phyloP scores from a whole-genome alignment of 2,888 invertebrate species.

The Seira ritae region DNA sequence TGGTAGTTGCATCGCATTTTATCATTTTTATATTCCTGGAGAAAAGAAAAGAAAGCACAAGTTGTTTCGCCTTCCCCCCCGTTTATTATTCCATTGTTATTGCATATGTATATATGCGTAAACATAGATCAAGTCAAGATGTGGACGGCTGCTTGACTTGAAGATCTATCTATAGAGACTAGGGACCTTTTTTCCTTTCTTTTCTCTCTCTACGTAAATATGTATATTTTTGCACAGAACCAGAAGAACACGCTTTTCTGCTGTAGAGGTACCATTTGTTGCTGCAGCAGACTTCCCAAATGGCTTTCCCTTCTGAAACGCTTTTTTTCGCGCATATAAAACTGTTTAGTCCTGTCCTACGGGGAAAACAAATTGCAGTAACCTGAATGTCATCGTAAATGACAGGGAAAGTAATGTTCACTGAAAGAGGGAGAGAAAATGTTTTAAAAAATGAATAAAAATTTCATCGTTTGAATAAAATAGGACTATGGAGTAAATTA shows the following conservation, averaged over 20 bases:
- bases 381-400: conserved; percentile 47
- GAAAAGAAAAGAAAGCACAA: not conserved
- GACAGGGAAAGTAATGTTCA: conserved; percentile 17
- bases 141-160: not conserved
- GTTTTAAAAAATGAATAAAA: conserved; percentile 6
- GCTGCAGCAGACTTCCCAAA: conserved; percentile 53
- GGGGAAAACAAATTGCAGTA: conserved; percentile 55
- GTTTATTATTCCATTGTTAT: conserved; percentile 38
- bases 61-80: not conserved
- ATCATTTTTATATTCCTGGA: not conserved
- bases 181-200: no score
- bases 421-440: not conserved
- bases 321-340: not conserved
- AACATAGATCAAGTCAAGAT: conserved; percentile 32
- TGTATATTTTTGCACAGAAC: not conserved
- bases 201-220: not conserved
- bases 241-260: not conserved
- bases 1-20: not conserved
- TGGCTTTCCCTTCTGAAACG: conserved; percentile 31
- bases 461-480: not conserved
- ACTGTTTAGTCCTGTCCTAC: not conserved
- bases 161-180: not conserved
- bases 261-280: conserved; percentile 52
- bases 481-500: not conserved
- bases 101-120: conserved; percentile 56